Evolutionary conservation across 2,888 invertebrate genomes (phyloP), one percentile per base, ranked within the genome.

Genomic region (Leptopilina myrica): DNA sequence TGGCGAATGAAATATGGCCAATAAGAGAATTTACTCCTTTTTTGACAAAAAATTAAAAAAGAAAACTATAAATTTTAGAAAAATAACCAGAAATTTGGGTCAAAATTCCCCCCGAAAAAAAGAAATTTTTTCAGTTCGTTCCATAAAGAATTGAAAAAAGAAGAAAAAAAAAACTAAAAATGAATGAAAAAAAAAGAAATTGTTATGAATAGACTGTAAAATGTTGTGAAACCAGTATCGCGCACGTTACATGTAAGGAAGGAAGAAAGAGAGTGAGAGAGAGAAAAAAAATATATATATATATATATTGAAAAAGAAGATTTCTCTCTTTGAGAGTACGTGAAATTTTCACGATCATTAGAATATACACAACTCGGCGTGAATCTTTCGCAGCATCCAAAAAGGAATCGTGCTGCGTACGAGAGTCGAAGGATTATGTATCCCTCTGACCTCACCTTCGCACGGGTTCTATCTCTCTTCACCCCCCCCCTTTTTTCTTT

Each of bases 381-480:
- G 75, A 77, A 79, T 78, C 80, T 79, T 43, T 79, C 73, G 78
- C 79, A 79, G 77, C 81, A 76, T 88, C 85, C 86, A 84, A 88
- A 88, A 85, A 86, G 85, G 85, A 86, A 88, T 89, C 91, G 91
- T 91, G 91, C 86, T 87, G 83, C 82, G 81, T 82, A 83, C 86
- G 86, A 86, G 81, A 84, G 80, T 84, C 86, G 84, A 83, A 87
- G 90, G 91, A 91, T 91, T 91, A 91, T 81, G 81, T 80, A 81
- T 85, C 85, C 86, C 83, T 86, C 84, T 84, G 85, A 85, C 82
- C 86, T 86, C 83, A 82, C 80, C 83, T 78, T 80, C 80, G 81
- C 81, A 83, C 84, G 81, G 83, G 76, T 12, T 43, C 49, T 9
- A 65, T 65, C 76, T 64, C 49, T 49, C 49, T 49, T 2, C 11